phyloP scores from a whole-genome alignment of 30 jellyfish, hydroid and myxozoan genomes.

The Turritopsis rubra region DNA sequence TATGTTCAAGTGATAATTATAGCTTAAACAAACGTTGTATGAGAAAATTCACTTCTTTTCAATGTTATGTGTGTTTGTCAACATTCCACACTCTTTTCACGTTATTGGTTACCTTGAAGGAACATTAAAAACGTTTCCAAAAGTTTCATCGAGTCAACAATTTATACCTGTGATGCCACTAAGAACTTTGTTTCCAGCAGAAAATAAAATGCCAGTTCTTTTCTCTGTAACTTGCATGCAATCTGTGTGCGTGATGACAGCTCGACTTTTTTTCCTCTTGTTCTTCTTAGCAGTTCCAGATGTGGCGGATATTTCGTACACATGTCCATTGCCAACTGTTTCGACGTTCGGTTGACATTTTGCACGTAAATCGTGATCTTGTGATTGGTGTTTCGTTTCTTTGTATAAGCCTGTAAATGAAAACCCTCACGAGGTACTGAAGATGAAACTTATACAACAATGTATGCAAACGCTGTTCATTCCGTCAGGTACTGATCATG shows the following conservation, averaged over 20 bases:
- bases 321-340: conserved; percentile 9
- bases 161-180: conserved; percentile 67
- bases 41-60: background rate
- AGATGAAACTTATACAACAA: background rate
- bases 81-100: too few species aligned
- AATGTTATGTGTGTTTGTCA: background rate
- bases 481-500: too few species aligned
- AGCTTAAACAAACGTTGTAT: background rate
- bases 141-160: background rate
- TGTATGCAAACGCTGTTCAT: too few species aligned
- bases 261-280: conserved; percentile 2
- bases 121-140: too few species aligned
- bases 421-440: background rate
- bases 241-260: background rate
- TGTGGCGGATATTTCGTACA: background rate
- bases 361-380: background rate
- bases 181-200: conserved; percentile 84
- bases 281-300: conserved; percentile 4
- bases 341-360: conserved; percentile 19
- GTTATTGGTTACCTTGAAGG: too few species aligned
- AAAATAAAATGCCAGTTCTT: conserved; percentile 83
- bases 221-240: background rate
- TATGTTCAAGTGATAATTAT: too few species aligned
- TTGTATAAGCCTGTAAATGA: conserved; percentile 21
- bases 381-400: conserved; percentile 22